A percentile compares a stretch with the other conserved stretches of the same genome.
phyloP scores from a whole-genome alignment of 2,888 invertebrate species.

The Minunthozetes semirufus region DNA sequence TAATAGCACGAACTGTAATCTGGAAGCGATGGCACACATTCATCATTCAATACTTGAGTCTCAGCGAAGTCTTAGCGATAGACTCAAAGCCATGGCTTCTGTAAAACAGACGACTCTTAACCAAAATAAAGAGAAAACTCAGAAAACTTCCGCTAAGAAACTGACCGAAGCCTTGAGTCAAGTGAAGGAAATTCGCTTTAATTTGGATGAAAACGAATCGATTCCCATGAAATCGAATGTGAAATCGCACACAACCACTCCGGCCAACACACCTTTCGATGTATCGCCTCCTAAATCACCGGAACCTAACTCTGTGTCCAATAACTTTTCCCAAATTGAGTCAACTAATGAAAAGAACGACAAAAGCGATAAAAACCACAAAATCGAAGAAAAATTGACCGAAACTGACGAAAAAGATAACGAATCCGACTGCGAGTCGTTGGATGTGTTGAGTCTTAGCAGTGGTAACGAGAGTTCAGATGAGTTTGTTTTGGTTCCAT shows the following conservation, averaged over 20 bases:
- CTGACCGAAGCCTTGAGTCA: background rate
- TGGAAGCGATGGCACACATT: background rate
- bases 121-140: background rate
- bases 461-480: constrained; percentile 40
- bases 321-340: constrained; percentile 35
- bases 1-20: background rate
- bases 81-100: background rate
- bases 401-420: background rate
- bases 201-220: background rate
- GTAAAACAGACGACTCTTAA: background rate
- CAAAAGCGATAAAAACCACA: background rate
- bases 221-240: constrained; percentile 9
- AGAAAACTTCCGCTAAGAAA: background rate
- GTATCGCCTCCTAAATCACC: constrained; percentile 48
- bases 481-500: constrained; percentile 49
- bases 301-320: constrained; percentile 39
- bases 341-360: constrained; percentile 39
- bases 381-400: background rate
- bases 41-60: background rate
- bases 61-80: background rate
- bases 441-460: constrained; percentile 42
- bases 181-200: constrained; percentile 3
- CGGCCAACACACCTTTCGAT: constrained; percentile 46
- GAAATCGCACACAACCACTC: constrained; percentile 46
- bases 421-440: background rate